Percentiles rank a stretch among this genome's conserved stretches.
These are phyloP conservation scores for Typhlichthys subterraneus DNA, from an alignment of 2,797 vertebrate genomes.

Conservation along the genomic window DNA sequence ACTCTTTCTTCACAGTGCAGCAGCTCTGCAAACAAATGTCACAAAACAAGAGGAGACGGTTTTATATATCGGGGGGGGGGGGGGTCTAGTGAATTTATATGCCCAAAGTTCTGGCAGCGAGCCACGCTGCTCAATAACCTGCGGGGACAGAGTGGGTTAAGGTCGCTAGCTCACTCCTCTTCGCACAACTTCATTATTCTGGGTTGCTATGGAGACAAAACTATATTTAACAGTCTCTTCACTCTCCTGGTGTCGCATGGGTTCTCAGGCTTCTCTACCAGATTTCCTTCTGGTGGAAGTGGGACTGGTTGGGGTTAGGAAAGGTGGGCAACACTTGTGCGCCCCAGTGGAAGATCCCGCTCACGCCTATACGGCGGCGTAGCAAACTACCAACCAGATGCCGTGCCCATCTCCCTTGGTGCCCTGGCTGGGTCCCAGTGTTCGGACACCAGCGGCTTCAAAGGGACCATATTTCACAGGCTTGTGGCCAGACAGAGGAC, in stretches of 20 bases:
- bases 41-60: too few relatives aligned
- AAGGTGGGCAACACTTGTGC: conserved; percentile 33
- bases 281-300: conserved; percentile 39
- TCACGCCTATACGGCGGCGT: neutral
- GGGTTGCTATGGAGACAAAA: conserved; percentile 59
- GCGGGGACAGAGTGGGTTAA: conserved; percentile 42
- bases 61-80: neutral
- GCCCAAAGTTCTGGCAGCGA: conserved; percentile 27
- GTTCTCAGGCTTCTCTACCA: conserved; percentile 25
- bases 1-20: conserved; percentile 10
- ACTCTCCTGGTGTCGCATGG: conserved; percentile 27
- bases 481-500: conserved; percentile 54
- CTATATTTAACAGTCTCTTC: conserved; percentile 47
- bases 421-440: conserved; percentile 55
- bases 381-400: conserved; percentile 41
- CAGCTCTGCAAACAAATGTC: conserved; percentile 21
- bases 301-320: conserved; percentile 9
- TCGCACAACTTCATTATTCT: conserved; percentile 56
- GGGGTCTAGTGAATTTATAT: conserved; percentile 16
- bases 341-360: conserved; percentile 37
- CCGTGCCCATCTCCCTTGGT: conserved; percentile 35
- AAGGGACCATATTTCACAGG: conserved; percentile 74
- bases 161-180: conserved; percentile 39
- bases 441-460: conserved; percentile 63
- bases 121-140: conserved; percentile 19